Base-by-base conservation (phyloP, 2,888 invertebrate genomes). In the Lissonota sp. region DNA sequence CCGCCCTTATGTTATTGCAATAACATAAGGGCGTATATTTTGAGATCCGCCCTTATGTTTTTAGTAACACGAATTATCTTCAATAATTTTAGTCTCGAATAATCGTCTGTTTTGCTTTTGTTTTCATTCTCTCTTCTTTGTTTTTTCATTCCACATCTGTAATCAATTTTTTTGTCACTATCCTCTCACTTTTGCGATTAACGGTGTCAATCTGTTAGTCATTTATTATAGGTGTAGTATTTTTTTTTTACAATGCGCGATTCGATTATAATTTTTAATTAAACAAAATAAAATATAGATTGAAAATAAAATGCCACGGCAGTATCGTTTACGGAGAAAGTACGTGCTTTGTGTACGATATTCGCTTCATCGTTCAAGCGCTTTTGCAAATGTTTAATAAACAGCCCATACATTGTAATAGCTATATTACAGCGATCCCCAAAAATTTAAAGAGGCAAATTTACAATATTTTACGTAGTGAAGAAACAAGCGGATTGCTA, bases 261-360 rank as follows among this genome's bases (percentile, higher is more conserved):
- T 16, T 53, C n/a, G 53, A 53, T 26, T 53, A 53, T 53, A 14
- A 53, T 53, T 26, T 26, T 26, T 26, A 2, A 64, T 64, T 64
- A 6, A 63, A 63, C 12, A 72, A 83, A 86, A 85, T 77, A 84
- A 86, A 86, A 85, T 86, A 71, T 86, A 71, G 55, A 39, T 44
- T 44, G 3, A 14, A 14, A 4, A 7, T n/a, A 53, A 51, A 66
- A 53, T 84, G 1, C 26, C 86, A 88, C 87, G 89, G 89, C 89
- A 88, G 89, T 88, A 88, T 88, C 89, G 86, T 89, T 88, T 86
- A 87, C 84, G 86, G 87, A 88, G 87, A 84, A 86, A 88, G 86
- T 88, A 88, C 87, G 87, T 85, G 74, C 60, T n/a, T n/a, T 77
- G 76, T 77, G 69, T 70, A 44, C 58, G 66, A 67, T 67, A 64